Evolutionary conservation across 2,113 vertebrate species (phyloP).

Genomic region (Xiphophorus hellerii): DNA sequence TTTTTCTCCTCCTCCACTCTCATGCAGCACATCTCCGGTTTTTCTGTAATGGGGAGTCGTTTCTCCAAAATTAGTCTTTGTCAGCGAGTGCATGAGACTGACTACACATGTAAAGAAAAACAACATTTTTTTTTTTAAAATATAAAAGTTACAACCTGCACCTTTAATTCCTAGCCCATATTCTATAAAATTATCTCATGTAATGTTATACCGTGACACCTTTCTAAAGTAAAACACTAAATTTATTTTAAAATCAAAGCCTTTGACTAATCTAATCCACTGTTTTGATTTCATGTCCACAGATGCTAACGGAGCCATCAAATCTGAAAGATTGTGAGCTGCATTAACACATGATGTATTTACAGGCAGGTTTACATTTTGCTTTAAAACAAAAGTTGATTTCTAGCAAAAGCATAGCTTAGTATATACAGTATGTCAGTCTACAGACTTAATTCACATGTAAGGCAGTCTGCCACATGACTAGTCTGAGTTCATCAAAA

Average conservation of each 20-base stretch:
- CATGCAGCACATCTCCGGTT: not conserved
- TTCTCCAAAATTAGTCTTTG: no score
- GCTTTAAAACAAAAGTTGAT: not conserved
- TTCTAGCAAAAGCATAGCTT: not conserved
- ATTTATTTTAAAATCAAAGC: constrained; percentile 2
- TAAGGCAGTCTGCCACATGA: not conserved
- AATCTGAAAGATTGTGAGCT: not conserved
- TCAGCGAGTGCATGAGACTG: no score
- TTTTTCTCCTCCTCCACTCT: no score
- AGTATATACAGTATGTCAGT: not conserved
- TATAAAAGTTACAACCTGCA: no score
- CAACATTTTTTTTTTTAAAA: no score
- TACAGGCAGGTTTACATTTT: not conserved
- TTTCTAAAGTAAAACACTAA: constrained; percentile 9
- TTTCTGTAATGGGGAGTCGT: not conserved
- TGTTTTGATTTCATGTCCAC: not conserved
- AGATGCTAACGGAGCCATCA: not conserved
- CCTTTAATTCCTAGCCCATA: constrained; percentile 30
- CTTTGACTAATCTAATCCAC: not conserved
- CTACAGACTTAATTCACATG: no score
- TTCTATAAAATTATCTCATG: constrained; percentile 10
- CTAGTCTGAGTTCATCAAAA: constrained; percentile 16
- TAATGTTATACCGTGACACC: constrained; percentile 25
- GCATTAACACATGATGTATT: not conserved
- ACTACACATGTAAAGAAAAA: no score